These are phyloP conservation scores for Etheostoma perlongum DNA, from an alignment of 2,797 vertebrate genomes.

Conservation along the genomic window DNA sequence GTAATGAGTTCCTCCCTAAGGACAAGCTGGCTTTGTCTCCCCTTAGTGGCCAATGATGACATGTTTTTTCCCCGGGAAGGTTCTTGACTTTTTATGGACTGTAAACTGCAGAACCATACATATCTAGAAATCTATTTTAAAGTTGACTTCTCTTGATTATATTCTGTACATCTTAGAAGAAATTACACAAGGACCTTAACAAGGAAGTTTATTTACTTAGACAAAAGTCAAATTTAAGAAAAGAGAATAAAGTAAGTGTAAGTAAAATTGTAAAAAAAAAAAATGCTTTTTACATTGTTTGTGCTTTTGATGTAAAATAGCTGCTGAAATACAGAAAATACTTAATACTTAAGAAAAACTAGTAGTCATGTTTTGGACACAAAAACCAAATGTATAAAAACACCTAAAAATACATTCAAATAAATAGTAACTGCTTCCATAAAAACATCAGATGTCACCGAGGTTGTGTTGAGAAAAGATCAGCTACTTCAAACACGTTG, in stretches of 20 bases:
- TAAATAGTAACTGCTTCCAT: conserved; percentile 70
- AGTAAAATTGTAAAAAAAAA: conserved; percentile 15
- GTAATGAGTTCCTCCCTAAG: conserved; percentile 49
- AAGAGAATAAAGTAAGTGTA: conserved; percentile 21
- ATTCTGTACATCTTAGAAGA: background rate
- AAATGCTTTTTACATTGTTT: conserved; percentile 25
- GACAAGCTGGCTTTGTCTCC: conserved; percentile 21
- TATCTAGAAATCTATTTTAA: background rate
- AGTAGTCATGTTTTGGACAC: conserved; percentile 79
- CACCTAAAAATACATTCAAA: conserved; percentile 76
- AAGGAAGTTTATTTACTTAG: conserved; percentile 50
- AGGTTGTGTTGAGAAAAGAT: conserved; percentile 47
- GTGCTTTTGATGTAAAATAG: conserved; percentile 51
- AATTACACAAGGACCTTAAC: background rate
- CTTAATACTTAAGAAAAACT: conserved; percentile 40
- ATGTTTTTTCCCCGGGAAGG: background rate
- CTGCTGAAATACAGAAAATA: conserved; percentile 29
- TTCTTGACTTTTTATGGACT: conserved; percentile 3
- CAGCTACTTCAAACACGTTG: conserved; percentile 60
- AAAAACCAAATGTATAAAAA: conserved; percentile 47
- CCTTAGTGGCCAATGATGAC: conserved; percentile 26
- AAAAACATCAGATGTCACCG: conserved; percentile 41
- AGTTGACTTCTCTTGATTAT: background rate
- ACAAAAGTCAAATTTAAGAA: conserved; percentile 19
- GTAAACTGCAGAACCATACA: background rate